Percentiles rank a stretch among this genome's conserved stretches.
Conservation (phyloP, 2,113 vertebrate species). For the Panthera leo region DNA sequence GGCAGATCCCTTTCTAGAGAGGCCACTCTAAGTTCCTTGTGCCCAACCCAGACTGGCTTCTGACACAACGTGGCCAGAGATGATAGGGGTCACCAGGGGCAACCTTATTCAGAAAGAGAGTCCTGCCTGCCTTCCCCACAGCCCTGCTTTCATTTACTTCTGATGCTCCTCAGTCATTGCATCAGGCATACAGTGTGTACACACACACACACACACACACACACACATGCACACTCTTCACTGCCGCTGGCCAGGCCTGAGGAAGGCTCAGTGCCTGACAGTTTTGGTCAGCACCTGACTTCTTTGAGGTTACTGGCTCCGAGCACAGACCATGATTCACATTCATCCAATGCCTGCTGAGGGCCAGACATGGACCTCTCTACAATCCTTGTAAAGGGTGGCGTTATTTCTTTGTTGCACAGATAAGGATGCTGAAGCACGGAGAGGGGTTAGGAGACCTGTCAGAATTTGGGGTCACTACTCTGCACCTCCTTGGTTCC, state of each 20-base stretch:
- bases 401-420: background rate
- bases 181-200: accelerated
- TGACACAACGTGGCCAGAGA: background rate
- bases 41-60: background rate
- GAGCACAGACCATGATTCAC: background rate
- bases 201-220: accelerated
- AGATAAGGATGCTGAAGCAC: background rate
- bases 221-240: background rate
- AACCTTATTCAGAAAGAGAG: background rate
- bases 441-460: background rate
- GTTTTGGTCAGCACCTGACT: background rate
- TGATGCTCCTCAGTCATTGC: background rate
- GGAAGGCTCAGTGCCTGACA: background rate
- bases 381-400: background rate
- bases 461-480: background rate
- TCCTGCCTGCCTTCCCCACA: background rate
- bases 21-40: background rate
- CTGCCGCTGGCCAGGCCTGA: background rate
- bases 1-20: background rate
- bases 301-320: background rate
- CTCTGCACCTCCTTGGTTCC: background rate
- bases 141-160: background rate
- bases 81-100: no score
- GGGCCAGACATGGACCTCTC: background rate
- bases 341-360: background rate